These are phyloP conservation scores for Carcharodon carcharias DNA, from an alignment of 2,797 vertebrate species.

Conservation along the genomic window DNA sequence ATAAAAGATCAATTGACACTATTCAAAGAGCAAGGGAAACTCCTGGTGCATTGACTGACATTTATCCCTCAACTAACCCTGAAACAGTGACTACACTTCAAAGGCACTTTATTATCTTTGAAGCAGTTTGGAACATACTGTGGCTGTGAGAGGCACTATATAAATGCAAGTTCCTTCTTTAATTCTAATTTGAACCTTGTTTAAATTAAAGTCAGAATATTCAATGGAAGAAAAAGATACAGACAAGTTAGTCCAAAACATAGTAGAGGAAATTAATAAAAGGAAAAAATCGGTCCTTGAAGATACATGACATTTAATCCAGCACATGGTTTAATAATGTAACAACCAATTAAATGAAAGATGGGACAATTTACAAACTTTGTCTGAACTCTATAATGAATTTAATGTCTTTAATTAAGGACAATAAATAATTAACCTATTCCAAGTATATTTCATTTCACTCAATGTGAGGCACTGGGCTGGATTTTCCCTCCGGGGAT, in stretches of 20 bases:
- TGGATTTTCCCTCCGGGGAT: no score
- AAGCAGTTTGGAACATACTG: background rate
- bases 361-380: background rate
- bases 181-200: background rate
- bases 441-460: no score
- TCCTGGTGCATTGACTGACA: background rate
- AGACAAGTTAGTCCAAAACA: background rate
- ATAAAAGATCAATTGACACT: background rate
- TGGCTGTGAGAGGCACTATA: background rate
- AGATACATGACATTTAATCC: background rate
- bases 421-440: no score
- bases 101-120: background rate
- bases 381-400: background rate
- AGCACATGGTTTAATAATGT: background rate
- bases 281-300: background rate
- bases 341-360: background rate
- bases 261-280: background rate
- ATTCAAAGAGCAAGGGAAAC: background rate
- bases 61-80: background rate
- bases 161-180: constrained; percentile 14
- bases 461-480: no score
- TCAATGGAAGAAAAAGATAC: background rate
- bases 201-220: background rate
- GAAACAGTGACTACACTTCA: background rate
- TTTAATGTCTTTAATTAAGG: background rate